These are phyloP conservation scores for Diogma glabrata DNA, from an alignment of 2,888 invertebrate species.

Conservation along the genomic window DNA sequence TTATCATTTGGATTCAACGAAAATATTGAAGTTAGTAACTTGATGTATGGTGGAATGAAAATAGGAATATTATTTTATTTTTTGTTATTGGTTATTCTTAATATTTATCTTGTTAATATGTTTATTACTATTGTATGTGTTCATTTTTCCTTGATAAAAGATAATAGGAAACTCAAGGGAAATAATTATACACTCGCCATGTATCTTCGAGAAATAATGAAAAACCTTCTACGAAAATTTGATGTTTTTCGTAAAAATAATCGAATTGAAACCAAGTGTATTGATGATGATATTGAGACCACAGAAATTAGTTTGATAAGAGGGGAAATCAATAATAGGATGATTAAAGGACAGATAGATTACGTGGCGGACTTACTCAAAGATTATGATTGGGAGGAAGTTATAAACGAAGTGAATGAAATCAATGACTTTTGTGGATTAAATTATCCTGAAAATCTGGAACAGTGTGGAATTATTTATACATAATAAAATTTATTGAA, in stretches of 20 bases:
- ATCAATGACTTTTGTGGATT: no score
- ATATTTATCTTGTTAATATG: conserved; percentile 26
- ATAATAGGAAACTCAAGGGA: no score
- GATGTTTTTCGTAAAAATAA: no score
- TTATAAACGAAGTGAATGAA: no score
- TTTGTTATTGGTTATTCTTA: conserved; percentile 23
- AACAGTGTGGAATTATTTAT: no score
- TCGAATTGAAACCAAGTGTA: no score
- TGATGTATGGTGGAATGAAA: conserved; percentile 24
- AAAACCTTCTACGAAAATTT: no score
- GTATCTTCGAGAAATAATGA: no score
- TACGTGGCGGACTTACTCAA: neutral
- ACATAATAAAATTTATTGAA: no score
- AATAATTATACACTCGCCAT: neutral
- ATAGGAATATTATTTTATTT: conserved; percentile 26
- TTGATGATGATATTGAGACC: no score
- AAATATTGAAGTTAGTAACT: conserved; percentile 19
- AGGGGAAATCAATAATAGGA: neutral
- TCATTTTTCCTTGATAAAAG: conserved; percentile 24
- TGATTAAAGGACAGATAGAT: neutral
- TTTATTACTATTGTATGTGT: conserved; percentile 27
- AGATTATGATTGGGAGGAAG: conserved; percentile 1
- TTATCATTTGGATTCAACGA: conserved; percentile 26
- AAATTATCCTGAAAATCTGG: no score
- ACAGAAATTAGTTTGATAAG: neutral